Evolutionary conservation across 2,113 vertebrate species (phyloP).

Genomic region (Xenopus tropicalis): UCB_Xtro_10.0 CM004447.2:142984001-142984500

Average conservation of each 20-base stretch:
- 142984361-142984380: neutral
- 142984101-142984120: constrained; percentile 30
- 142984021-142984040: constrained; percentile 30
- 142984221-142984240: constrained; percentile 20
- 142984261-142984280: constrained; percentile 25
- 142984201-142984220: constrained; percentile 31
- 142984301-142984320: constrained; percentile 25
- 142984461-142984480: too few species aligned
- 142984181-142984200: constrained; percentile 25
- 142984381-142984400: neutral
- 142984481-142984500: too few species aligned
- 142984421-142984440: too few species aligned
- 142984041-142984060: constrained; percentile 37
- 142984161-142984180: constrained; percentile 34
- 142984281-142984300: constrained; percentile 39
- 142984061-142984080: constrained; percentile 2
- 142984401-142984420: too few species aligned
- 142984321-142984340: constrained; percentile 31
- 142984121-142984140: constrained; percentile 35
- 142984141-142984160: constrained; percentile 34
- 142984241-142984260: constrained; percentile 7
- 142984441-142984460: too few species aligned
- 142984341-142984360: neutral
- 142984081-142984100: constrained; percentile 26
- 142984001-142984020: constrained; percentile 33